phyloP scores from a whole-genome alignment of 2,113 vertebrate genomes.

The Narcine bancroftii region DNA sequence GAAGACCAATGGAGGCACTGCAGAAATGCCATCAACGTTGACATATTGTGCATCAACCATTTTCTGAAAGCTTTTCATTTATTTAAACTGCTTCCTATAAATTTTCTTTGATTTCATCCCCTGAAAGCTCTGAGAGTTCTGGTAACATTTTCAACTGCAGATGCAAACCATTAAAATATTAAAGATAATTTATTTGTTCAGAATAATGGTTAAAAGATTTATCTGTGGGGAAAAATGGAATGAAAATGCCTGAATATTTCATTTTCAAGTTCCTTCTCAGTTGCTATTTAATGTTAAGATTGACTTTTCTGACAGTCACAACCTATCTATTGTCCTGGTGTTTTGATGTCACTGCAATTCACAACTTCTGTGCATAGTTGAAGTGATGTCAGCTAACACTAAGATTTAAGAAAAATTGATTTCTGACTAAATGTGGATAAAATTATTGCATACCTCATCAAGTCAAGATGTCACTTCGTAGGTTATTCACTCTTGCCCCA shows the following conservation, averaged over 20 bases:
- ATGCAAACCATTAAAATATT: conserved; percentile 25
- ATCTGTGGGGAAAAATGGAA: conserved; percentile 1
- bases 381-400: not conserved
- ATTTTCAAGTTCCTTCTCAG: not conserved
- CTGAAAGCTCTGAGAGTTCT: not conserved
- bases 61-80: not conserved
- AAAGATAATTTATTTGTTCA: conserved; percentile 25
- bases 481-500: not conserved
- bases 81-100: not conserved
- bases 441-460: not conserved
- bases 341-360: not conserved
- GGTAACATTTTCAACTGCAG: conserved; percentile 21
- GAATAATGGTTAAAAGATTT: conserved; percentile 19
- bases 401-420: not conserved
- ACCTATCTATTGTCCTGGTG: not conserved
- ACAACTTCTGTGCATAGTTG: too few species aligned
- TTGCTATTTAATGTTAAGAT: not conserved
- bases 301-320: not conserved
- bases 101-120: conserved; percentile 9
- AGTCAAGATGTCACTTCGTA: not conserved
- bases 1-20: not conserved
- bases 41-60: not conserved
- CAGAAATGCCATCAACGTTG: not conserved
- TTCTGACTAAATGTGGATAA: not conserved
- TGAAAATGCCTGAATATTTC: not conserved